Evolutionary conservation across 2,797 vertebrate genomes (phyloP).

Genomic region (Psittacula echo): DNA sequence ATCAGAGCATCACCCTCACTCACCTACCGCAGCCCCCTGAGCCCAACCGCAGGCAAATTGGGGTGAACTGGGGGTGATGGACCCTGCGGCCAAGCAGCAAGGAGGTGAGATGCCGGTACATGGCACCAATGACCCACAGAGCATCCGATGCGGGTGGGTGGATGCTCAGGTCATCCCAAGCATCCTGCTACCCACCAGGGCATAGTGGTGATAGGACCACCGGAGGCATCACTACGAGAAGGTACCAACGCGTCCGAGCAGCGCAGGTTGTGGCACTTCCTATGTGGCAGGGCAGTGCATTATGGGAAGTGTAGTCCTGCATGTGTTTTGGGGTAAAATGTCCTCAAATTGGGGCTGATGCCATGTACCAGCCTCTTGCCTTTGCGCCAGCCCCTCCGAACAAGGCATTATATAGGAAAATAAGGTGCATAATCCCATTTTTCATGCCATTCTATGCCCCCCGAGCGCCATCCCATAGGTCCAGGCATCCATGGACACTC

Average conservation of each 20-base stretch:
- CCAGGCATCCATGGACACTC: not conserved
- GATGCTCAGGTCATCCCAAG: not conserved
- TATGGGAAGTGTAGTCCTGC: not conserved
- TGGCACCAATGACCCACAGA: not conserved
- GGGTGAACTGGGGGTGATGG: accelerated
- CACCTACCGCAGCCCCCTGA: not conserved
- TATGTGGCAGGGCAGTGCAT: not conserved
- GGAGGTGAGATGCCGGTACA: not conserved
- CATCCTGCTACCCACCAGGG: not conserved
- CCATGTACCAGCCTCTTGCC: accelerated
- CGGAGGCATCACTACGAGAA: not conserved
- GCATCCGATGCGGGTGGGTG: not conserved
- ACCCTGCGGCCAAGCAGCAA: not conserved
- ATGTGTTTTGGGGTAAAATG: accelerated
- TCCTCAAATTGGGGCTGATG: not conserved
- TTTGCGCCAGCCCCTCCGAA: accelerated
- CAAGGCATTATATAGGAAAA: not conserved
- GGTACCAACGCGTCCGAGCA: accelerated
- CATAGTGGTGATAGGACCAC: accelerated
- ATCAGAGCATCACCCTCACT: accelerated
- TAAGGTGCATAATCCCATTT: accelerated
- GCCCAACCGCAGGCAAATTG: accelerated
- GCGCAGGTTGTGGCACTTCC: not conserved
- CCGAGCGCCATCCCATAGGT: not conserved
- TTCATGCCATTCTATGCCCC: not conserved